Evolutionary conservation across 2,888 invertebrate genomes (phyloP).

Genomic region (Allacma fusca): DNA sequence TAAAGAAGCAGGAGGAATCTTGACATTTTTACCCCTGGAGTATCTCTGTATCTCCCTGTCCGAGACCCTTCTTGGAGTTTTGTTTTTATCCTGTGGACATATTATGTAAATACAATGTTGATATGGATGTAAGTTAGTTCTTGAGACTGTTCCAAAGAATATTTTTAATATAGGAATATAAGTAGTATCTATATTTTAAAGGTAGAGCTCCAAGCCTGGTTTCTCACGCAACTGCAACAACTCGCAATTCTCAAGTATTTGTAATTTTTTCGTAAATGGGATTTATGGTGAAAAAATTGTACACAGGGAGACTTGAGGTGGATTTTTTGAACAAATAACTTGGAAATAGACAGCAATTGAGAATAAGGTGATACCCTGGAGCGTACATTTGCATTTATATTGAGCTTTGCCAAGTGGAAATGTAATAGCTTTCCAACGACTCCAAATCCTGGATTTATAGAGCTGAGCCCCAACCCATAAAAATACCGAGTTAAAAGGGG

Average conservation of each 20-base stretch:
- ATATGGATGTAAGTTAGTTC: too few relatives aligned
- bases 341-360: conserved; percentile 8
- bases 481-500: conserved; percentile 4
- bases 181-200: too few relatives aligned
- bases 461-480: not conserved
- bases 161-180: too few relatives aligned
- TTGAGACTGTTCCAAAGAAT: too few relatives aligned
- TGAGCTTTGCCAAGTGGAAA: conserved; percentile 29
- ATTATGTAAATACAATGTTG: too few relatives aligned
- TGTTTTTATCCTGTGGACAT: not conserved
- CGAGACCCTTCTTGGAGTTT: not conserved
- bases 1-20: not conserved
- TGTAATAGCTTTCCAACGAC: conserved; percentile 10
- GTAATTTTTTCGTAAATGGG: conserved; percentile 10
- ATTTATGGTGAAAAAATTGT: not conserved
- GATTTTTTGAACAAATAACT: conserved; percentile 21
- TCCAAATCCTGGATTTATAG: conserved; percentile 1
- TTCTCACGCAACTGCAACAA: not conserved
- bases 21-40: conserved; percentile 1
- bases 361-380: conserved; percentile 4
- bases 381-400: conserved; percentile 37
- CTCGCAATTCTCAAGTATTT: not conserved
- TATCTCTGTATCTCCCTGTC: not conserved
- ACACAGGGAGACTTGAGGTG: not conserved
- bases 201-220: too few relatives aligned